phyloP scores from a whole-genome alignment of 2,113 vertebrate species.

The Takifugu bimaculatus region DNA sequence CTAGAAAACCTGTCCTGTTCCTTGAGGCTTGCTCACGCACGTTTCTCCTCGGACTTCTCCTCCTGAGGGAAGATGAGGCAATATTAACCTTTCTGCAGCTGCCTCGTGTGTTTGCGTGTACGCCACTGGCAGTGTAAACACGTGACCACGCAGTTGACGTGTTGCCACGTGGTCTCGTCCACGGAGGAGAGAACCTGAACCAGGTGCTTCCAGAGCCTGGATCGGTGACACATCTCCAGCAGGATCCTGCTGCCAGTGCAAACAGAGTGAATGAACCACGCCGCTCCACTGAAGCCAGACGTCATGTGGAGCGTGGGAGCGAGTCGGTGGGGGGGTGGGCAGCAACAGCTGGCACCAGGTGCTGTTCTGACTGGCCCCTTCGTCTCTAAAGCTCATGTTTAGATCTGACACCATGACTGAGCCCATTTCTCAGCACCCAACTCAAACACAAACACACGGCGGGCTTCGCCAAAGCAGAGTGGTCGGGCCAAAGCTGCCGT shows the following conservation, averaged over 20 bases:
- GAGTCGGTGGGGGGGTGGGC: slow-evolving; percentile 2
- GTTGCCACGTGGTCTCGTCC: not conserved
- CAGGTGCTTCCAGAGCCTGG: not conserved
- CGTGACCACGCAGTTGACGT: too few relatives aligned
- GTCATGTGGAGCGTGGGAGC: slow-evolving; percentile 11
- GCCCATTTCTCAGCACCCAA: slow-evolving; percentile 35
- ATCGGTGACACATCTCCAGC: not conserved
- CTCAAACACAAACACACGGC: slow-evolving; percentile 14
- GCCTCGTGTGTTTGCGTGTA: not conserved
- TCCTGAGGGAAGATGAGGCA: too few relatives aligned
- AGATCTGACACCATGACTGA: slow-evolving; percentile 53
- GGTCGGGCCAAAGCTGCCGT: slow-evolving; percentile 45
- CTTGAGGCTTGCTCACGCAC: too few relatives aligned
- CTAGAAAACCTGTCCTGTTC: too few relatives aligned
- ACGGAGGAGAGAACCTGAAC: not conserved
- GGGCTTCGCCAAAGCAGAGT: slow-evolving; percentile 15
- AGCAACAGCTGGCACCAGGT: slow-evolving; percentile 49
- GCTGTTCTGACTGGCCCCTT: slow-evolving; percentile 26
- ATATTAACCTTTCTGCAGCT: too few relatives aligned
- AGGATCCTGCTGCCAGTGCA: not conserved
- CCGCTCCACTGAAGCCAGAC: too few relatives aligned
- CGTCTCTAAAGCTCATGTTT: slow-evolving; percentile 47
- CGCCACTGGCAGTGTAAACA: not conserved
- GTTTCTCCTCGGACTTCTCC: too few relatives aligned
- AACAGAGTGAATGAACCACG: too few relatives aligned